Evolutionary conservation across 2,797 vertebrate species (phyloP), one percentile per base, ranked within the genome.

Genomic region (Sebastes taczanowskii): DNA sequence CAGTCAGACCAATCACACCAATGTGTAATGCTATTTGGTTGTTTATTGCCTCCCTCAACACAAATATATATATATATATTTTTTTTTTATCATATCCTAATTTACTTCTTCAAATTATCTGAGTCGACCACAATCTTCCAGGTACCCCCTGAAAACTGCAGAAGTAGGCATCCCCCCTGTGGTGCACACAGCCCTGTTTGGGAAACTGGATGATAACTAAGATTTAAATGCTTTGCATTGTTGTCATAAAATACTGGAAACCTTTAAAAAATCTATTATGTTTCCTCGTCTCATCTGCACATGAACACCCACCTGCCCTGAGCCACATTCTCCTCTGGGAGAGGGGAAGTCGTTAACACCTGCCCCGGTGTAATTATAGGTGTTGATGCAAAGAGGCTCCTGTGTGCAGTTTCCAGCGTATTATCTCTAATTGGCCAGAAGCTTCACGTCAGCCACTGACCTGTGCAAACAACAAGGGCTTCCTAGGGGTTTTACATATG

Each of bases 401-500:
- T 71, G 78, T 68, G 20, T 81, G 87, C 80, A 86, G 73, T 92
- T 92, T 91, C 87, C 92, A 85, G 22, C 52, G 53, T 79, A 88
- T 93, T 92, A 92, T 81, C 89, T 94, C 90, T 91, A 94, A 94
- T 92, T 93, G 89, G 88, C 81, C 88, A 85, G 82, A 88, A 88
- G 87, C 79, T 73, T 82, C 73, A 71, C 76, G 71, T 88, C 89
- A 92, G 86, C 81, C 42, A 4, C 75, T 88, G 88, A 90, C 83
- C 89, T 88, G 83, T 83, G 88, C 86, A 87, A 92, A 93, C 91
- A 94, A 81, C 78, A 74, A 46, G 14, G 60, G 73, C 86, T 89
- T 90, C 83, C 80, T 82, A 84, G 32, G 77, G 77, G 81, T 67
- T 74, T 81, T 34, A 58, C 74, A 84, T 71, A 55, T 78, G 83